Percentiles rank a stretch among this genome's conserved stretches.
Conservation (phyloP, 2,888 invertebrate genomes). For the Mantis religiosa region DNA sequence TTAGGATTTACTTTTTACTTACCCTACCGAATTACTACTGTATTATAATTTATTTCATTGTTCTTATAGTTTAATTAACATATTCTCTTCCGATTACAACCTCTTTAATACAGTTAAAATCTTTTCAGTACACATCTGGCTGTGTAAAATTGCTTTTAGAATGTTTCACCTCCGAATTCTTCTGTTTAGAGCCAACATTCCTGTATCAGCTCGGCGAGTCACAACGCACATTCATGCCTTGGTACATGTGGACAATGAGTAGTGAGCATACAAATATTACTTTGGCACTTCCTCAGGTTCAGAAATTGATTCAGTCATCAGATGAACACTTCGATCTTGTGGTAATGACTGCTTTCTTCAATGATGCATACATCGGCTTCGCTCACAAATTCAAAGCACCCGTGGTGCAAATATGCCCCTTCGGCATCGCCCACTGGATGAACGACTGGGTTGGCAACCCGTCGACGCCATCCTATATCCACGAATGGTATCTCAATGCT, state of each 20-base stretch:
- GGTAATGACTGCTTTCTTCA: slow-evolving; percentile 49
- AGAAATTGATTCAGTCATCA: slow-evolving; percentile 20
- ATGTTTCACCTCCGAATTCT: too few relatives aligned
- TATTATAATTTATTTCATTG: too few relatives aligned
- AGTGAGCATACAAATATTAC: background rate
- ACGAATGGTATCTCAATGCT: slow-evolving; percentile 45
- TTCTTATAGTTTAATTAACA: too few relatives aligned
- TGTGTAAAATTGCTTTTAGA: too few relatives aligned
- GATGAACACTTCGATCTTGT: slow-evolving; percentile 48
- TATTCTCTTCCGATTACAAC: too few relatives aligned
- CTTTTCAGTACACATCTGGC: too few relatives aligned
- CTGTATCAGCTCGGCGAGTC: background rate
- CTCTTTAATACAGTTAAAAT: too few relatives aligned
- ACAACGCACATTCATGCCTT: background rate
- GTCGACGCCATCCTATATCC: slow-evolving; percentile 48
- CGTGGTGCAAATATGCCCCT: slow-evolving; percentile 43
- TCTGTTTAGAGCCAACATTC: background rate
- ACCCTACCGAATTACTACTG: too few relatives aligned
- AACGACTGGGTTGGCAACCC: slow-evolving; percentile 49
- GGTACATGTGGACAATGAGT: background rate
- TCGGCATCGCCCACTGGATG: slow-evolving; percentile 46
- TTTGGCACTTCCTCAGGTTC: background rate
- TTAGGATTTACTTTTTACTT: too few relatives aligned
- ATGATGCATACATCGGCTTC: slow-evolving; percentile 48
- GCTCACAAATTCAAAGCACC: slow-evolving; percentile 49